A percentile compares a stretch with the other conserved stretches of the same genome.
Conservation (phyloP, 1,140 invertebrate species). For the Heliconius congener region DNA sequence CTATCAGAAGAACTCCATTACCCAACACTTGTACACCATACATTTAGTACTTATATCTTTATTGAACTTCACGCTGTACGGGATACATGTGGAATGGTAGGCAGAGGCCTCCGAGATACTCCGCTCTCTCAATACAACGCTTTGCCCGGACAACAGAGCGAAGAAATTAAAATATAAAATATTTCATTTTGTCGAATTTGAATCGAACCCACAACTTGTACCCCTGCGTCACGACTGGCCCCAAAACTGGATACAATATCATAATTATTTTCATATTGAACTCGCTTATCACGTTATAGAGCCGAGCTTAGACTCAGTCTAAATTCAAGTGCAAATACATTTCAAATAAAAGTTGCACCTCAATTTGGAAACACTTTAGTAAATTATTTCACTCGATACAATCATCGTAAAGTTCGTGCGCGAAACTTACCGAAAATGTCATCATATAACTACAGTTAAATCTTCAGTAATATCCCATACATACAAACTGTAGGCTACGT, state of each 20-base stretch:
- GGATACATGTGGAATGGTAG: neutral
- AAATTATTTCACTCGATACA: conserved; percentile 3
- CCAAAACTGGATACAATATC: neutral
- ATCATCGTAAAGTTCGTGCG: neutral
- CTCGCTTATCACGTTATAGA: neutral
- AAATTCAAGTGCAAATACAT: neutral
- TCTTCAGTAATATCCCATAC: neutral
- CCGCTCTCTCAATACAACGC: too few species aligned
- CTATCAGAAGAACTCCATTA: neutral
- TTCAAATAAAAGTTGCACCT: neutral
- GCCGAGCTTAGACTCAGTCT: neutral
- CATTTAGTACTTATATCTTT: neutral
- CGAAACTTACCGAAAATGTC: neutral
- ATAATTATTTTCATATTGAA: neutral
- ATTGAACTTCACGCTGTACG: neutral
- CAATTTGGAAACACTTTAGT: neutral
- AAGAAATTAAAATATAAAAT: too few species aligned
- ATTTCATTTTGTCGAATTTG: too few species aligned
- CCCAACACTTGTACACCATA: neutral
- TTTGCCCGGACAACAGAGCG: too few species aligned
- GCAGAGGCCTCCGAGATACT: too few species aligned
- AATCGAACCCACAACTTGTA: neutral
- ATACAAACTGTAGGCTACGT: neutral
- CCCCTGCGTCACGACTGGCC: neutral
- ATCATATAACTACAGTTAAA: neutral